Percentiles rank a stretch among this genome's conserved stretches.
These are phyloP conservation scores for Corvus cornix DNA, from an alignment of 2,113 vertebrate genomes.

Conservation along the genomic window DNA sequence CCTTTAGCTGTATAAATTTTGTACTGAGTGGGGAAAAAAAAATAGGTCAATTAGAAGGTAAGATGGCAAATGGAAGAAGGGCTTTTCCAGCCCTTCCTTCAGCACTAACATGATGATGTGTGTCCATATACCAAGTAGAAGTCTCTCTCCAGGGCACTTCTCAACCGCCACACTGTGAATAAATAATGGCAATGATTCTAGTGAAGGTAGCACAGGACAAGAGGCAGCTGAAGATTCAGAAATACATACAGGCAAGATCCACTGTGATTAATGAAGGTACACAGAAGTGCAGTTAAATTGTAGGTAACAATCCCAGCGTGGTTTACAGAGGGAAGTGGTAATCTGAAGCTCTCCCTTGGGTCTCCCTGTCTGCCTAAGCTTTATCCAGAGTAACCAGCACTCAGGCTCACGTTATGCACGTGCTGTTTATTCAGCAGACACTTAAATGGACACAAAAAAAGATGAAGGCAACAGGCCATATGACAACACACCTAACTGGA, in stretches of 20 bases:
- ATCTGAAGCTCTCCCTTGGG: not conserved
- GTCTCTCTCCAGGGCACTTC: not conserved
- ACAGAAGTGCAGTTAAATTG: not conserved
- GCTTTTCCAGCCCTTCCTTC: not conserved
- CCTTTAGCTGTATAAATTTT: not conserved
- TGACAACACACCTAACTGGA: not conserved
- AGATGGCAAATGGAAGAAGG: not conserved
- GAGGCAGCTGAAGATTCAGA: not conserved
- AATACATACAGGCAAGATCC: not conserved
- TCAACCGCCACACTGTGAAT: not conserved
- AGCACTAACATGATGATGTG: not conserved
- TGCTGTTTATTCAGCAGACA: not conserved
- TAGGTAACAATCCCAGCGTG: not conserved
- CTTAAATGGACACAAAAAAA: not conserved
- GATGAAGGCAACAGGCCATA: not conserved
- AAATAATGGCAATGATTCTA: not conserved
- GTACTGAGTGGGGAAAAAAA: not conserved
- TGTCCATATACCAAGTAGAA: not conserved
- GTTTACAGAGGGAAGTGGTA: not conserved
- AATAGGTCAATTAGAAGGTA: not conserved
- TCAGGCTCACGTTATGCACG: rapidly evolving
- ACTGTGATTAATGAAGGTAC: not conserved
- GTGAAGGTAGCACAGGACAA: not conserved
- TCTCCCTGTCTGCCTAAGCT: not conserved
- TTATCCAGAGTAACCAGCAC: not conserved